Evolutionary conservation across 1,140 invertebrate species (phyloP).

Genomic region (Eurytemora carolleeae): DNA sequence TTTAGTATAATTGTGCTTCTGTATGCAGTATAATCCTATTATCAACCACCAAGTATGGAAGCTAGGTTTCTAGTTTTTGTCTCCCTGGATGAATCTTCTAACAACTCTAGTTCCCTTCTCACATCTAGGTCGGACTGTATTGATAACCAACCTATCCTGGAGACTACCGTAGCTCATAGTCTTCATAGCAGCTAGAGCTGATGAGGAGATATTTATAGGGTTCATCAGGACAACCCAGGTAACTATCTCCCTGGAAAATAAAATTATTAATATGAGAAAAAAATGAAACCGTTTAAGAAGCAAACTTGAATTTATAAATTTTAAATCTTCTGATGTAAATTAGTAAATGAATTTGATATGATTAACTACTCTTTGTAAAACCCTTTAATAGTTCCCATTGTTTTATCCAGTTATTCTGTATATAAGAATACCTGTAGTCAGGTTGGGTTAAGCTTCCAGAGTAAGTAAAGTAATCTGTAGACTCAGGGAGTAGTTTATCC

Average conservation of each 20-base stretch:
- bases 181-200: not conserved
- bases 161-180: not conserved
- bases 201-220: not conserved
- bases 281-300: not conserved
- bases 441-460: not conserved
- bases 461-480: not conserved
- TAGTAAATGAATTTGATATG: not conserved
- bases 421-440: not conserved
- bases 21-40: too few relatives aligned
- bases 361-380: not conserved
- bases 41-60: too few relatives aligned
- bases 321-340: not conserved
- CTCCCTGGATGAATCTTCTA: too few relatives aligned
- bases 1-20: too few relatives aligned
- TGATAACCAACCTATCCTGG: not conserved
- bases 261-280: not conserved
- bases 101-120: not conserved
- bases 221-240: not conserved
- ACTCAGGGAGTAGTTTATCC: not conserved
- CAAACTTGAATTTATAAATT: not conserved
- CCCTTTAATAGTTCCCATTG: too few relatives aligned
- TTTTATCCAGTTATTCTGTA: too few relatives aligned
- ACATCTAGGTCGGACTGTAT: not conserved
- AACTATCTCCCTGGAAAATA: not conserved
- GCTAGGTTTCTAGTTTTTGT: too few relatives aligned